Evolutionary conservation across 2,888 invertebrate species (phyloP), one percentile per base, ranked within the genome.

Genomic region (Eristalis pertinax): DNA sequence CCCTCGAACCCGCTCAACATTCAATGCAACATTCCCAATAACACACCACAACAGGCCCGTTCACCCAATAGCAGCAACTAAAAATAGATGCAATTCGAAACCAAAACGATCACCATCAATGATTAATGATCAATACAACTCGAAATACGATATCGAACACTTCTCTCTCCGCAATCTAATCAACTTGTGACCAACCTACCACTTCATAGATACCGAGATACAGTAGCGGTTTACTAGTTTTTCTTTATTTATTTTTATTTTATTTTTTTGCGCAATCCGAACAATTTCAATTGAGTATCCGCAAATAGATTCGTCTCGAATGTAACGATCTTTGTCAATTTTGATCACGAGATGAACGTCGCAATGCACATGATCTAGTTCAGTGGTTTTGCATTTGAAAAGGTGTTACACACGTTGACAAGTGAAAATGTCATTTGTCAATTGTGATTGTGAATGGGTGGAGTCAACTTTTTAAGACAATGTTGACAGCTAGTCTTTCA

Each of bases 61-160:
- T 19, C 43, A 7, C 50, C 19, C 50, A 50, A 50, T 50, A 19
- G 19, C 50, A 50, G 19, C 19, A 19, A n/a, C 43, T 73, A 63
- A 64, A 73, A 73, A 50, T 64, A 76, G 76, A 60, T 82, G 82
- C 65, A 82, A 82, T 62, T 65, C 38, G 64, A 82, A 43, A 76
- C 60, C 50, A 19, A 32, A 32, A 15, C 60, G 76, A 76, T 76
- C 76, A 76, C 82, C 76, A 60, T 70, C 41, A 22, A 32, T 58
- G 50, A 50, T 41, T 64, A 24, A 68, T 63, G 58, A 75, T 75
- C 68, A 69, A 69, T 22, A 64, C 75, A 81, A 69, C 50, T 63
- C 69, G 81, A 41, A 81, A 81, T 75, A 70, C 24, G 58, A 81
- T 81, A 75, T 70, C 11, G 50, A 50, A 50, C 50, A 50, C 50